Conservation (phyloP, 2,113 vertebrate genomes). For the Lycaon pictus region DNA sequence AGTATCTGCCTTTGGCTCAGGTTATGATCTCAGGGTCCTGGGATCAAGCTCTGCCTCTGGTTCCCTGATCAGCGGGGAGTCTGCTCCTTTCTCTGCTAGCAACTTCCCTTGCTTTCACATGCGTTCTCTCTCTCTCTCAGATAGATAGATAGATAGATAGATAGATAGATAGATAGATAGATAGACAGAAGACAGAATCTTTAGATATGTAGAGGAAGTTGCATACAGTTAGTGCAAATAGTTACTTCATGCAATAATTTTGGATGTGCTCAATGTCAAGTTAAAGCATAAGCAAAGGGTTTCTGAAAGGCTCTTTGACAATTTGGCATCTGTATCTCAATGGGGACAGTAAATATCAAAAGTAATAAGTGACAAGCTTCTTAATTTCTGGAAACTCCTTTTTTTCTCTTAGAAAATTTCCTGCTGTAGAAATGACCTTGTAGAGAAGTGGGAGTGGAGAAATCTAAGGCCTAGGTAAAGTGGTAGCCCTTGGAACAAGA, state of each 20-base stretch:
- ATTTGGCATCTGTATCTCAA: neutral
- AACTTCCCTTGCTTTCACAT: no score
- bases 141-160: no score
- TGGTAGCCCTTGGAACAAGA: neutral
- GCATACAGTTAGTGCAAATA: neutral
- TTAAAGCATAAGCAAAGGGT: neutral
- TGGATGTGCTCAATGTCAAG: neutral
- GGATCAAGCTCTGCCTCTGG: no score
- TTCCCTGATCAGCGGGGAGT: no score
- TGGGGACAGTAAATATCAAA: neutral
- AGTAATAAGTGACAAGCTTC: neutral
- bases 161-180: no score
- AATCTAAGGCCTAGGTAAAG: neutral
- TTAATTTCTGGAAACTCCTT: neutral
- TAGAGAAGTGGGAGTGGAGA: neutral
- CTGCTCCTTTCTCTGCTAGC: no score
- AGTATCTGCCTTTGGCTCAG: no score
- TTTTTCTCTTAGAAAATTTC: neutral
- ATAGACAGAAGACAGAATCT: no score
- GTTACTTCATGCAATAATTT: neutral
- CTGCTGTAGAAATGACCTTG: neutral
- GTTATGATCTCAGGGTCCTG: no score
- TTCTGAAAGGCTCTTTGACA: neutral
- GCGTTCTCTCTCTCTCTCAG: no score
- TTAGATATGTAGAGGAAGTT: neutral